Evolutionary conservation across 2,113 vertebrate species (phyloP).

Genomic region (Nothoprocta pentlandii): DNA sequence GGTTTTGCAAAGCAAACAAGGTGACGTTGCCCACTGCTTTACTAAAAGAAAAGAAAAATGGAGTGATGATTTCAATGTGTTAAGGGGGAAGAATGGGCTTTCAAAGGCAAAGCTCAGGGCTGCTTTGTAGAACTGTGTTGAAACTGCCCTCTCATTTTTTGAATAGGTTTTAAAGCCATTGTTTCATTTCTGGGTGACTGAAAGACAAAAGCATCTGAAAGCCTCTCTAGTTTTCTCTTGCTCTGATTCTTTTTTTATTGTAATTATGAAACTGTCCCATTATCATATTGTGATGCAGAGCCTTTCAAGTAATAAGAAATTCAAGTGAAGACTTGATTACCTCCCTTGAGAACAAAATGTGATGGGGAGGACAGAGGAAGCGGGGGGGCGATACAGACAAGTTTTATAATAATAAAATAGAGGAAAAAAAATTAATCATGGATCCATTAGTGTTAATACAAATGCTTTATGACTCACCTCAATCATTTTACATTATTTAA

Average conservation of each 20-base stretch:
- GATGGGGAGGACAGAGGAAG: slow-evolving; percentile 33
- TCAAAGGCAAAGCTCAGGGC: not conserved
- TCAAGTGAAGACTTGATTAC: slow-evolving; percentile 71
- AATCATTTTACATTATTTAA: slow-evolving; percentile 70
- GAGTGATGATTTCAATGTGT: not conserved
- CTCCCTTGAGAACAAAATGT: slow-evolving; percentile 63
- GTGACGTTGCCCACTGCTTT: not conserved
- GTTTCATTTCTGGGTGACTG: slow-evolving; percentile 43
- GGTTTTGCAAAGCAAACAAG: not conserved
- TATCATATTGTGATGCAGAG: slow-evolving; percentile 66
- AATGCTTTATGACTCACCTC: slow-evolving; percentile 71
- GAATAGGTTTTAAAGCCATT: slow-evolving; percentile 17
- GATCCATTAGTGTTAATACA: slow-evolving; percentile 71
- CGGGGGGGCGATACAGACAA: not conserved
- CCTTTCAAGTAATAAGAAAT: slow-evolving; percentile 71
- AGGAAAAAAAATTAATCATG: slow-evolving; percentile 62
- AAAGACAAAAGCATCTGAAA: slow-evolving; percentile 50
- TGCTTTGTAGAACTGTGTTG: not conserved
- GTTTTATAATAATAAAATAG: slow-evolving; percentile 66
- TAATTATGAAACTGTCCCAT: slow-evolving; percentile 67
- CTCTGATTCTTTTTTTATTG: slow-evolving; percentile 10
- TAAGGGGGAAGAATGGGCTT: not conserved
- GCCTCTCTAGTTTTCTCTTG: slow-evolving; percentile 35
- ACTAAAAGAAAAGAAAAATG: not conserved
- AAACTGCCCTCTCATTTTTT: not conserved